These are phyloP conservation scores for Luscinia megarhynchos DNA, from an alignment of 2,797 vertebrate genomes.

Conservation along the genomic window DNA sequence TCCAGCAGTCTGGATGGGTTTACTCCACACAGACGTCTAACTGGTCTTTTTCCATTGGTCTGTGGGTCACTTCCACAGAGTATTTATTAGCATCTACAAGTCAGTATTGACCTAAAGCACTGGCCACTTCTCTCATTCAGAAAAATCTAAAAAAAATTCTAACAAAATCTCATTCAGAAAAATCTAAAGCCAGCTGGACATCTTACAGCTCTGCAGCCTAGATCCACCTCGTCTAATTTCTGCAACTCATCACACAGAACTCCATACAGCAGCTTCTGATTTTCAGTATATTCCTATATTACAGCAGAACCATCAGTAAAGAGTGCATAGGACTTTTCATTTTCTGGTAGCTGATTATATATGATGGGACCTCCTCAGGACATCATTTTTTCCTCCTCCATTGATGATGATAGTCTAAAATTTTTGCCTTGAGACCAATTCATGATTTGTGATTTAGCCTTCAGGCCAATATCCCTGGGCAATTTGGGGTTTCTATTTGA, in stretches of 20 bases:
- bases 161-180: not conserved
- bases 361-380: not conserved
- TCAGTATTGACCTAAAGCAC: accelerated
- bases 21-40: not conserved
- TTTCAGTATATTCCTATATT: not conserved
- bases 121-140: not conserved
- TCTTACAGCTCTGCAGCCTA: not conserved
- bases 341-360: not conserved
- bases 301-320: not conserved
- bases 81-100: not conserved
- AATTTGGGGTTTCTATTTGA: not conserved
- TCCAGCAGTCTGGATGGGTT: not conserved
- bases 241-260: not conserved
- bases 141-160: not conserved
- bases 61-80: not conserved
- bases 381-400: not conserved
- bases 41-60: not conserved
- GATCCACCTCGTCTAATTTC: not conserved
- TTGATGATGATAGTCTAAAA: not conserved
- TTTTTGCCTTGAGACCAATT: not conserved
- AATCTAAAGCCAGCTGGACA: not conserved
- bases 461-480: not conserved
- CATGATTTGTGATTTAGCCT: accelerated
- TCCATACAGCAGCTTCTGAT: not conserved
- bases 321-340: not conserved